Evolutionary conservation across 2,888 invertebrate species (phyloP), one percentile per base, ranked within the genome.

Genomic region (Apamea anceps): DNA sequence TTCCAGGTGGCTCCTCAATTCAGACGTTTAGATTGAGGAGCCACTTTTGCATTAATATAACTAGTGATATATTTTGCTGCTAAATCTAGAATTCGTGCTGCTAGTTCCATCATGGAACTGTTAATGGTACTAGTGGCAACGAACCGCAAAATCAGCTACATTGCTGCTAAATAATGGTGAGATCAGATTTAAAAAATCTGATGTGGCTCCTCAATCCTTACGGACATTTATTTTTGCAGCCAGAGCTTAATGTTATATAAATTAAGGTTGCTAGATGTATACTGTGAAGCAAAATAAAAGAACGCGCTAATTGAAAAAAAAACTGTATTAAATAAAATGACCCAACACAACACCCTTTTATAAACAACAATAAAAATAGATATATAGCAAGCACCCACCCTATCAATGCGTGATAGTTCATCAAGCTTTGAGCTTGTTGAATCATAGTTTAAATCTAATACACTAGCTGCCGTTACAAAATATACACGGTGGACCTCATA

Each of bases 401-500:
- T n/a, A 63, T 18, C 4, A 63, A 57, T 45, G 21, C 25, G 21
- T 48, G 15, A 37, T 28, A 75, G 0, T 32, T n/a, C 51, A 65
- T 32, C 57, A 54, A 54, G 7, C 48, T 25, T 42, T 21, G 32
- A 60, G 74, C 18, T 65, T 21, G 6, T 65, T 15, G 6, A 71
- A 51, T 60, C 51, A 45, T 67, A 45, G 12, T 54, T 67, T 45
- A 67, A 28, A 78, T 62, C 18, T 0, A 13, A 57, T n/a, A 65
- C 32, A 66, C 8, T 51, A 32, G 4, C 3, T 48, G 63, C 32
- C n/a, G 67, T 73, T 72, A 57, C 10, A 10, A 72, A 48, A 42
- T 42, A 42, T 13, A 60, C 21, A 72, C 7, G 15, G 28, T 66
- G 45, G 42, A n/a, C 15, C 60, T 96, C 96, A 97, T 77, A 97